Percentiles rank a stretch among this genome's conserved stretches.
Evolutionary conservation across 2,797 vertebrate genomes (phyloP).

Genomic region (Todus mexicanus): DNA sequence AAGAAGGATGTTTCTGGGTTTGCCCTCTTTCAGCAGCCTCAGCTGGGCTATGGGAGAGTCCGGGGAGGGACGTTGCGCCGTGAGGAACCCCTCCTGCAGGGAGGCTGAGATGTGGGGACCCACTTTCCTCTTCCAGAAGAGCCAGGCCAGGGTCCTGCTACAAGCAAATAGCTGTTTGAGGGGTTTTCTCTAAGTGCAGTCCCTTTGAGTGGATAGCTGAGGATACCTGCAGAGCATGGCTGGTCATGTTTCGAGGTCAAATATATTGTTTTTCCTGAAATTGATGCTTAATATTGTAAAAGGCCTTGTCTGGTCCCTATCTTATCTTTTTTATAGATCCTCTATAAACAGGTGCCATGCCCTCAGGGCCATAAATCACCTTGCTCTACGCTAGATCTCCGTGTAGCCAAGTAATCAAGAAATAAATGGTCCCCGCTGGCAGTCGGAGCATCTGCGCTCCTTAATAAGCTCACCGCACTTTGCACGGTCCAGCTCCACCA

Average conservation of each 20-base stretch:
- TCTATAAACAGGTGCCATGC: background rate
- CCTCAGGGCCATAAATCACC: background rate
- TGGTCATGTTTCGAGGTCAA: background rate
- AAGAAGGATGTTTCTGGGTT: fast-evolving
- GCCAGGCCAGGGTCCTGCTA: background rate
- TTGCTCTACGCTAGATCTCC: background rate
- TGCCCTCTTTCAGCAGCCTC: background rate
- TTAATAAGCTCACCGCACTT: background rate
- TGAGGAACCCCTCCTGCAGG: background rate
- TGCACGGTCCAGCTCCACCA: background rate
- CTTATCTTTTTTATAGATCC: background rate
- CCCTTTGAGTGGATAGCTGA: background rate
- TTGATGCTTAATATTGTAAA: background rate
- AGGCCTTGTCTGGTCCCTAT: background rate
- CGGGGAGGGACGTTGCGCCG: background rate
- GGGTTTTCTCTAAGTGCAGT: background rate
- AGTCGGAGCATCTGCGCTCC: background rate
- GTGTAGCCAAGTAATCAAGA: background rate
- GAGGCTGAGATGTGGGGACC: background rate
- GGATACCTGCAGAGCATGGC: background rate
- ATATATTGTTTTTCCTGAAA: background rate
- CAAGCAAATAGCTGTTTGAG: background rate
- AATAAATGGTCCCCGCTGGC: background rate
- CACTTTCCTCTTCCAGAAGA: background rate
- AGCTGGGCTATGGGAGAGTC: background rate